Evolutionary conservation across 2,113 vertebrate species (phyloP).

Genomic region (Vulpes ferrilata): DNA sequence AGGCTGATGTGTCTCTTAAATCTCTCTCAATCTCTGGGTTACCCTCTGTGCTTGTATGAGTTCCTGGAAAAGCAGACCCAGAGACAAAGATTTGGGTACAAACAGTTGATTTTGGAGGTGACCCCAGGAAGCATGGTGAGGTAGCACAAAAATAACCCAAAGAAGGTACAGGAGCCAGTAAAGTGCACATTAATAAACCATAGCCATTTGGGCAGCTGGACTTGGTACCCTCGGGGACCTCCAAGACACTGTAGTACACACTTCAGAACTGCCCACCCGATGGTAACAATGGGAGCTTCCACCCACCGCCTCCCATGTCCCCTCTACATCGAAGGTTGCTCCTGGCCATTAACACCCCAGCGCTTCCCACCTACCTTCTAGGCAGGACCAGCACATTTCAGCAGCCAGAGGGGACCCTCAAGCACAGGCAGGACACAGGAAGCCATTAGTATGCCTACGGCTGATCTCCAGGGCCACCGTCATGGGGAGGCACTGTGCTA

Average conservation of each 20-base stretch:
- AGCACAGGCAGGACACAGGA: not conserved
- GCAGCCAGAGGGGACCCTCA: not conserved
- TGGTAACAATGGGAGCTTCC: no score
- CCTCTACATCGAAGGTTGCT: not conserved
- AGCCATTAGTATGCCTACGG: accelerated
- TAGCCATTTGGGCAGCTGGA: no score
- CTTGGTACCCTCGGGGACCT: not conserved
- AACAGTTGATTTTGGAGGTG: not conserved
- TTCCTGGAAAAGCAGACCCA: not conserved
- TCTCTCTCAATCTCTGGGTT: not conserved
- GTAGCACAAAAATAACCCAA: not conserved
- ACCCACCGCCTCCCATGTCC: no score
- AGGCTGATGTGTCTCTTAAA: no score
- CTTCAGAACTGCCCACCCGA: not conserved
- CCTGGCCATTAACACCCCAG: not conserved
- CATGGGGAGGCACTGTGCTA: accelerated
- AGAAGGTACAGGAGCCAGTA: no score
- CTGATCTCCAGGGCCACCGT: not conserved
- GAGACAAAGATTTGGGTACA: not conserved
- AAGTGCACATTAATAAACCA: not conserved
- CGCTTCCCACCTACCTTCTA: accelerated
- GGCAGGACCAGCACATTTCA: not conserved
- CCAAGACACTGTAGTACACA: accelerated
- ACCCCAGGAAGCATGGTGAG: not conserved
- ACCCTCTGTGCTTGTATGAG: not conserved